Percentiles rank a stretch among this genome's conserved stretches.
Evolutionary conservation across 2,797 vertebrate species (phyloP).

Genomic region (Australoheros facetus): DNA sequence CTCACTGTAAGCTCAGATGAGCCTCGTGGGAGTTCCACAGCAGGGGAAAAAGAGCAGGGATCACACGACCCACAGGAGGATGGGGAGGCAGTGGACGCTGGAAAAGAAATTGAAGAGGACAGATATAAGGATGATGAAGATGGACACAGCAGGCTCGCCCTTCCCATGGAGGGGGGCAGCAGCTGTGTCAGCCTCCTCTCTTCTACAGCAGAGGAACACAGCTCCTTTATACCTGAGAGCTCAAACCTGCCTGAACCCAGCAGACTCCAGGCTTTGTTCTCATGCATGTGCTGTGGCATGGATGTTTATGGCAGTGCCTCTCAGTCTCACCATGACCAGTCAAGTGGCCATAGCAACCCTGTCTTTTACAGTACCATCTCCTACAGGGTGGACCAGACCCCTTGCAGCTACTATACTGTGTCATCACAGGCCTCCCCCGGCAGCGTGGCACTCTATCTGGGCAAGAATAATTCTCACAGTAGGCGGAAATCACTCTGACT

Average conservation of each 20-base stretch:
- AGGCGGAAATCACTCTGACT: constrained; percentile 84
- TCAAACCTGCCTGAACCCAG: constrained; percentile 25
- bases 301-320: constrained; percentile 42
- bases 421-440: constrained; percentile 78
- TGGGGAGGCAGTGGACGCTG: constrained; percentile 11
- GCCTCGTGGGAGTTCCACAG: constrained; percentile 65
- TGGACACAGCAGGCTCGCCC: constrained; percentile 70
- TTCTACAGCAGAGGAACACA: constrained; percentile 61
- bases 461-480: constrained; percentile 51
- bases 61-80: constrained; percentile 42
- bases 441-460: constrained; percentile 65
- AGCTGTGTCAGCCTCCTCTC: constrained; percentile 83
- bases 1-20: constrained; percentile 83
- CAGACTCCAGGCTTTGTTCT: constrained; percentile 74
- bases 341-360: constrained; percentile 81
- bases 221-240: constrained; percentile 39
- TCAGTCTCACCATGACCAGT: constrained; percentile 63
- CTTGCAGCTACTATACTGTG: constrained; percentile 73
- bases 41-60: constrained; percentile 15
- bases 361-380: constrained; percentile 87
- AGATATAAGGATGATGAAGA: constrained; percentile 49
- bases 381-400: constrained; percentile 80
- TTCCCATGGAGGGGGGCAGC: constrained; percentile 78
- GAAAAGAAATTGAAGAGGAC: constrained; percentile 2
- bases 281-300: constrained; percentile 77